phyloP scores from a whole-genome alignment of 1,140 invertebrate genomes.

The Campoletis sonorensis region DNA sequence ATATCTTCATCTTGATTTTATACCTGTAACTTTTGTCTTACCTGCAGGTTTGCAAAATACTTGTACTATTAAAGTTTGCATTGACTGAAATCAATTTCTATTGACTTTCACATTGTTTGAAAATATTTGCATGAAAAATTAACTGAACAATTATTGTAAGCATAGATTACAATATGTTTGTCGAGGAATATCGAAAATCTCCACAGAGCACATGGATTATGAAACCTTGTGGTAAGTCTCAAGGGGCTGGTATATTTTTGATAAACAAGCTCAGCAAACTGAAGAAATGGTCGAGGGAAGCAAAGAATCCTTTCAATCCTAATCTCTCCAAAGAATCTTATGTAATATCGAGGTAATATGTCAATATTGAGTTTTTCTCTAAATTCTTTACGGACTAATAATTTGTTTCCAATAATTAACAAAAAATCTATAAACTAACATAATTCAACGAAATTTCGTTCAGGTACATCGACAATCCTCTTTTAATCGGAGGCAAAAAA shows the following conservation, averaged over 20 bases:
- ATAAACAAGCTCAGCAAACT: slow-evolving; percentile 93
- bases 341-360: slow-evolving; percentile 86
- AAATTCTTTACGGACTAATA: neutral
- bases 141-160: neutral
- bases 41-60: slow-evolving; percentile 82
- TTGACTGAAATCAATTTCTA: neutral
- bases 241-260: slow-evolving; percentile 91
- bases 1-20: slow-evolving; percentile 91
- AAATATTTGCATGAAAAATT: neutral
- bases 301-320: slow-evolving; percentile 89
- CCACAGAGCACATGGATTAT: slow-evolving; percentile 97
- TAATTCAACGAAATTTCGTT: slow-evolving; percentile 36
- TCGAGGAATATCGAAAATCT: slow-evolving; percentile 94
- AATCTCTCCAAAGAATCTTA: slow-evolving; percentile 91
- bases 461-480: slow-evolving; percentile 89
- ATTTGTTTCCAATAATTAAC: neutral
- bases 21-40: slow-evolving; percentile 94
- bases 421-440: too few relatives aligned
- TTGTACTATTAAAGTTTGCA: neutral
- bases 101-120: too few relatives aligned
- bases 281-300: slow-evolving; percentile 91
- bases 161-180: slow-evolving; percentile 94
- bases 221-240: slow-evolving; percentile 96
- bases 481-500: slow-evolving; percentile 92
- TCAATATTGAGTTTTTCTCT: neutral